These are phyloP conservation scores for Heptranchias perlo DNA, from an alignment of 2,113 vertebrate species.

Conservation along the genomic window DNA sequence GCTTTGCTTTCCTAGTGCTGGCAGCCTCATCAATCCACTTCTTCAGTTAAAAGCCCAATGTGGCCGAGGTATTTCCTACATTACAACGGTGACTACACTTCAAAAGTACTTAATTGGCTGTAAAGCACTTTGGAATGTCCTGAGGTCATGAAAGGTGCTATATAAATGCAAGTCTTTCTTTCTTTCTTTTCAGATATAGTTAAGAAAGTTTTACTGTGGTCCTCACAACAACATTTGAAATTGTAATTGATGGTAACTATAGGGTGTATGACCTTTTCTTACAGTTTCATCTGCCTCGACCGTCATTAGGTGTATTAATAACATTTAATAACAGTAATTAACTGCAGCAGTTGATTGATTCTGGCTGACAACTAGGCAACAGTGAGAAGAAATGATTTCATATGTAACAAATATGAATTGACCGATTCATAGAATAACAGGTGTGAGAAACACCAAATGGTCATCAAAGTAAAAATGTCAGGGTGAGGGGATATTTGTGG, in stretches of 20 bases:
- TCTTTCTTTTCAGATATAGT: neutral
- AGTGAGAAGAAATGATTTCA: neutral
- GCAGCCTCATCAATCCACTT: neutral
- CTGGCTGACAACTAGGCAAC: neutral
- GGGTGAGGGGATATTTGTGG: neutral
- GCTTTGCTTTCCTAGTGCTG: neutral
- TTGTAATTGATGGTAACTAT: neutral
- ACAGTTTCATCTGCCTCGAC: neutral
- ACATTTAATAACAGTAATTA: slow-evolving; percentile 17
- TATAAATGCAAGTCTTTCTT: too few relatives aligned
- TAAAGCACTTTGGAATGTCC: too few relatives aligned
- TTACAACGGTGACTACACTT: too few relatives aligned
- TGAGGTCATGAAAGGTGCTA: too few relatives aligned
- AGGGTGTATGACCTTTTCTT: neutral
- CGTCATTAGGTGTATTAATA: neutral
- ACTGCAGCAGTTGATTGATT: neutral
- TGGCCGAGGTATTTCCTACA: neutral
- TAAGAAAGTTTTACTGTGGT: neutral
- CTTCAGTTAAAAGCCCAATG: neutral
- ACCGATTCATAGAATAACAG: neutral
- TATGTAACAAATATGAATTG: neutral
- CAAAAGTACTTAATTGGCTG: neutral
- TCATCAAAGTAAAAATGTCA: too few relatives aligned
- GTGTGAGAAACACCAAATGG: neutral
- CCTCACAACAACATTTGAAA: neutral